Conservation (phyloP, 2,797 vertebrate genomes). For the Falco biarmicus region DNA sequence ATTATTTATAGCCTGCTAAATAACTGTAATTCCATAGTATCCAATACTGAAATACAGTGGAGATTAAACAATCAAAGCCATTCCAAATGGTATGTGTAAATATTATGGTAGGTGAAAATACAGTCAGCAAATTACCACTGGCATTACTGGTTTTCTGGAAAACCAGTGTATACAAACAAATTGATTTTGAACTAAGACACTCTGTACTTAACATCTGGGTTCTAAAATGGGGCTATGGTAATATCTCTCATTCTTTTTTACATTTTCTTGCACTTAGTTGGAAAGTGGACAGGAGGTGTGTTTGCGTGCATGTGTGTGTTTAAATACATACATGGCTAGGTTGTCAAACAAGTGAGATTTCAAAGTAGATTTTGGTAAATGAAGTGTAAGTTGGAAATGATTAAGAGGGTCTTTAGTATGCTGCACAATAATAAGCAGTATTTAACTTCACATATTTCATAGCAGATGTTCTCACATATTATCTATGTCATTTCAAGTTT, state of each 20-base stretch:
- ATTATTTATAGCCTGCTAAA: conserved; percentile 78
- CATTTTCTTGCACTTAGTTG: conserved; percentile 10
- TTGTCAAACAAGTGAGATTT: conserved; percentile 52
- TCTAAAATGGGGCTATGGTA: not conserved
- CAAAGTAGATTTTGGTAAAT: conserved; percentile 36
- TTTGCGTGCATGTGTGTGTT: not conserved
- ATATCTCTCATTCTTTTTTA: not conserved
- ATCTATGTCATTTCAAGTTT: conserved; percentile 64
- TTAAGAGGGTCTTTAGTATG: conserved; percentile 45
- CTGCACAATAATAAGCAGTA: conserved; percentile 23
- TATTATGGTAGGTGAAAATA: conserved; percentile 72
- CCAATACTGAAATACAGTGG: conserved; percentile 69
- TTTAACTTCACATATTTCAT: conserved; percentile 61
- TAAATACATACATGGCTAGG: not conserved
- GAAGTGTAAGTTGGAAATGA: conserved; percentile 50
- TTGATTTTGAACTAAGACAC: not conserved
- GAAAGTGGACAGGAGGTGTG: not conserved
- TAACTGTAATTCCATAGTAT: conserved; percentile 74
- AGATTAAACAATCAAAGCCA: conserved; percentile 76
- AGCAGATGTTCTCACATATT: conserved; percentile 73
- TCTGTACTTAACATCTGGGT: not conserved
- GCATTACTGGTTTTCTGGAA: conserved; percentile 62
- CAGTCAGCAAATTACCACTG: conserved; percentile 61
- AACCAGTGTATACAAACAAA: not conserved
- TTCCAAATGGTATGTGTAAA: conserved; percentile 73